Percentiles rank a stretch among this genome's conserved stretches.
These are phyloP conservation scores for Apotomis turbidana DNA, from an alignment of 2,888 invertebrate genomes.

Conservation along the genomic window DNA sequence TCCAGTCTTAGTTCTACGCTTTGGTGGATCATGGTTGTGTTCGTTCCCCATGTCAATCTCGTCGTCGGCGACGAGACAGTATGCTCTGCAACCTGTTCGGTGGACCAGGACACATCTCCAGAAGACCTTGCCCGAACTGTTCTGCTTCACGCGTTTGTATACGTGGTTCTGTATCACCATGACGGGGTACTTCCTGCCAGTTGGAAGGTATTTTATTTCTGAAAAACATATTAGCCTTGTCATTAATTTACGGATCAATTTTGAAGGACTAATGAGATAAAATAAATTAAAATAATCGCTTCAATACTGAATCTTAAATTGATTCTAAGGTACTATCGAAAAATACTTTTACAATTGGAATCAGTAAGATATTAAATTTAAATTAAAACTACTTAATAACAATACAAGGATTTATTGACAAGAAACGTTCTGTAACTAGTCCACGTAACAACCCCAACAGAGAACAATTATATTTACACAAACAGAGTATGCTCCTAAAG, in stretches of 20 bases:
- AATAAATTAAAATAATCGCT: neutral
- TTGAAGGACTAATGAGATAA: neutral
- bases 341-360: too few relatives aligned
- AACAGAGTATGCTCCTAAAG: too few relatives aligned
- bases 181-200: constrained; percentile 56
- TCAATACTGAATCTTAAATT: neutral
- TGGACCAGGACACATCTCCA: constrained; percentile 59
- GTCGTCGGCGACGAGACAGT: constrained; percentile 49
- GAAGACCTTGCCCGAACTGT: constrained; percentile 54
- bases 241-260: too few relatives aligned
- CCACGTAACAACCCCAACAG: too few relatives aligned
- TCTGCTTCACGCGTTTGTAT: constrained; percentile 56
- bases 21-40: constrained; percentile 54
- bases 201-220: constrained; percentile 50
- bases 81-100: constrained; percentile 53
- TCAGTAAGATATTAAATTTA: too few relatives aligned
- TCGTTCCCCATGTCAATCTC: constrained; percentile 45
- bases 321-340: too few relatives aligned
- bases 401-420: too few relatives aligned
- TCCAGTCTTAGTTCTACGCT: constrained; percentile 46
- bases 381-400: too few relatives aligned
- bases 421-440: too few relatives aligned
- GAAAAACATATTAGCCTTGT: constrained; percentile 27
- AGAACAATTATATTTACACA: too few relatives aligned
- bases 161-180: constrained; percentile 53